A percentile compares a stretch with the other conserved stretches of the same genome.
phyloP scores from a whole-genome alignment of 2,888 invertebrate genomes.

The Odontothrips loti region DNA sequence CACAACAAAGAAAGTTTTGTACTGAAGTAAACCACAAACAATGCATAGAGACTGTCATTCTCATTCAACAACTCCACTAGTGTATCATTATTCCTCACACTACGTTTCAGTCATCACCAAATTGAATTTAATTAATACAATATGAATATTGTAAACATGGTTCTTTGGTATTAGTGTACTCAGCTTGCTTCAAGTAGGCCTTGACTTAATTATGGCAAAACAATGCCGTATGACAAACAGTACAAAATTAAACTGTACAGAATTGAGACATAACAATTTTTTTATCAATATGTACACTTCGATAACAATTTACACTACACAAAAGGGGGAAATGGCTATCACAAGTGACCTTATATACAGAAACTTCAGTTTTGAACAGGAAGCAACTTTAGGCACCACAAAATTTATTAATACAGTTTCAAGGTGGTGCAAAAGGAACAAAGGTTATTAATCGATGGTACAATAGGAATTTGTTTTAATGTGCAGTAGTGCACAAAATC shows the following conservation, averaged over 20 bases:
- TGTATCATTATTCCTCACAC: background rate
- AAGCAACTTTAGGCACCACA: background rate
- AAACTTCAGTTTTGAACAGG: too few relatives aligned
- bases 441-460: too few relatives aligned
- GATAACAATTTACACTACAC: background rate
- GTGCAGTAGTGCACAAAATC: background rate
- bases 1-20: background rate
- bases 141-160: background rate
- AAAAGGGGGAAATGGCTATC: background rate
- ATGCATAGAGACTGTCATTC: too few relatives aligned
- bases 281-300: background rate
- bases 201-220: background rate
- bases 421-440: background rate
- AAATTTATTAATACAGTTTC: background rate
- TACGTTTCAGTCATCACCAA: background rate
- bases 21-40: too few relatives aligned
- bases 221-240: background rate
- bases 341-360: too few relatives aligned
- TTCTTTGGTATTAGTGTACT: background rate
- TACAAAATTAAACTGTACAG: conserved; percentile 16
- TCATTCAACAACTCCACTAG: background rate
- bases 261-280: background rate
- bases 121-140: background rate
- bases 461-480: background rate
- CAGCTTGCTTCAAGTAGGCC: background rate